Percentiles rank a stretch among this genome's conserved stretches.
These are phyloP conservation scores for Metridium senile DNA, from an alignment of 92 coral and sea anemone genomes.

Conservation along the genomic window DNA sequence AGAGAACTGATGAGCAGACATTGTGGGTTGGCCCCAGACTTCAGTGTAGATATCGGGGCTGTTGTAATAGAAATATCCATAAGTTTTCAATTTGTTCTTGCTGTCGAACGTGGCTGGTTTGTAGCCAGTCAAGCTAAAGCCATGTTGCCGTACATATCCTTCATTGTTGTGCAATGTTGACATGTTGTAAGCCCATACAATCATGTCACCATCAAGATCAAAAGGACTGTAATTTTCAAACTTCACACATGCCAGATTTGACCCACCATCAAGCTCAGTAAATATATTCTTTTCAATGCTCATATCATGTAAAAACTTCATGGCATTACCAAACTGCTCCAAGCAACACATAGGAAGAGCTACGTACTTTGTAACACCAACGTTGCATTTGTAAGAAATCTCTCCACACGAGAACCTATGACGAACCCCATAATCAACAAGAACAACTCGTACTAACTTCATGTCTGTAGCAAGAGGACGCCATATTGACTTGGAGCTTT, in stretches of 20 bases:
- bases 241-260: conserved; percentile 30
- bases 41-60: conserved; percentile 47
- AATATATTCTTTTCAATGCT: conserved; percentile 19
- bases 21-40: conserved; percentile 27
- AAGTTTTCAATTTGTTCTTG: conserved; percentile 1
- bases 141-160: conserved; percentile 19
- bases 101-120: background rate
- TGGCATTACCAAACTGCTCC: conserved; percentile 38
- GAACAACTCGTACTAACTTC: conserved; percentile 24
- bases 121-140: conserved; percentile 13
- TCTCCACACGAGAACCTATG: conserved; percentile 43
- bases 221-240: conserved; percentile 34
- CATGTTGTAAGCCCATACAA: conserved; percentile 20
- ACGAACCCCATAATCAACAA: conserved; percentile 14
- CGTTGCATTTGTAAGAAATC: conserved; percentile 43
- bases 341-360: conserved; percentile 44
- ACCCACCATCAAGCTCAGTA: conserved; percentile 39
- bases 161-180: conserved; percentile 8
- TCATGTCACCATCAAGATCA: conserved; percentile 44
- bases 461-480: conserved; percentile 25
- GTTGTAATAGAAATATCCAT: conserved; percentile 19
- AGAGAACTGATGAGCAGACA: conserved; percentile 21
- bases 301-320: conserved; percentile 40
- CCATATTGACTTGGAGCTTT: conserved; percentile 27
- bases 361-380: conserved; percentile 26